These are phyloP conservation scores for Tetropium fuscum DNA, from an alignment of 2,888 invertebrate genomes.

Conservation along the genomic window DNA sequence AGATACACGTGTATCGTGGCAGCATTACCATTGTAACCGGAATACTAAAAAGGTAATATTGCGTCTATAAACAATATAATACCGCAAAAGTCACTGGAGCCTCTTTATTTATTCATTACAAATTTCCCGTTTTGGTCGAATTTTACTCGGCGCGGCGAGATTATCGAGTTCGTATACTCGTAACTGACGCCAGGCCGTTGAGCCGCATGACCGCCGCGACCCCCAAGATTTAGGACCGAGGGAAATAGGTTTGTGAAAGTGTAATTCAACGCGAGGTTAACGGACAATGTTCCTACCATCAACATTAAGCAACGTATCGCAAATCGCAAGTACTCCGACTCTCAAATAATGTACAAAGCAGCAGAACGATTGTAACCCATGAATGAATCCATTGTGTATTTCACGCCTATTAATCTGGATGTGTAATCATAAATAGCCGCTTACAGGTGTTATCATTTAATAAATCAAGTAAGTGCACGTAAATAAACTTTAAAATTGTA, in stretches of 20 bases:
- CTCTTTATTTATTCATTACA: too few relatives aligned
- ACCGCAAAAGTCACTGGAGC: too few relatives aligned
- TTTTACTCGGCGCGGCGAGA: too few relatives aligned
- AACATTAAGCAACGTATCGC: constrained; percentile 2
- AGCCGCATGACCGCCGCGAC: constrained; percentile 30
- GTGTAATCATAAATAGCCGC: constrained; percentile 20
- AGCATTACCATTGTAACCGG: too few relatives aligned
- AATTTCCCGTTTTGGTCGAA: too few relatives aligned
- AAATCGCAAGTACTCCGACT: constrained; percentile 6
- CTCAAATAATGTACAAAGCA: constrained; percentile 3
- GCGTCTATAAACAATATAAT: too few relatives aligned
- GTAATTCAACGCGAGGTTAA: constrained; percentile 23
- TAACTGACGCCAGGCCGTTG: too few relatives aligned
- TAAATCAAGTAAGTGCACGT: too few relatives aligned
- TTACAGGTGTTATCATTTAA: constrained; percentile 12
- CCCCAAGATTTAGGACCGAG: constrained; percentile 20
- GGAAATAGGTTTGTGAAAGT: constrained; percentile 25
- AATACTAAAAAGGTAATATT: too few relatives aligned
- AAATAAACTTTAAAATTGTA: too few relatives aligned
- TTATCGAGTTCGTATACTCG: too few relatives aligned
- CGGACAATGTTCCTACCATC: constrained; percentile 17
- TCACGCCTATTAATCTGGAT: constrained; percentile 19
- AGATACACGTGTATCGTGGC: too few relatives aligned
- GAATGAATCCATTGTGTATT: constrained; percentile 24
- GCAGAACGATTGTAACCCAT: constrained; percentile 4